Conservation (phyloP, 92 coral and sea anemone species). For the Zoanthus sociatus region DNA sequence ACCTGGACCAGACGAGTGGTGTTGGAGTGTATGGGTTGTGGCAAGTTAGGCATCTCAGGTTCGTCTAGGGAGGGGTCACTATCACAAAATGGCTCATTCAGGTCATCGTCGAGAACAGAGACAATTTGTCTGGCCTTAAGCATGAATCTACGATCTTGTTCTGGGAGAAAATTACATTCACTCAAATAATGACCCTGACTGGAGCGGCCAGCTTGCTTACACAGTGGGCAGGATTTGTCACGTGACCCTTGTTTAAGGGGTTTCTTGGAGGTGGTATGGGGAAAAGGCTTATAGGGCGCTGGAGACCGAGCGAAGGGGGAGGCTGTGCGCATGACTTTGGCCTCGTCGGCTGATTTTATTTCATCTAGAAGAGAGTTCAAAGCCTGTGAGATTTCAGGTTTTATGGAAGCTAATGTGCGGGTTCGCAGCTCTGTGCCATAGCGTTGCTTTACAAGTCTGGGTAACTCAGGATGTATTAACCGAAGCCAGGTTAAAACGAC, state of each 20-base stretch:
- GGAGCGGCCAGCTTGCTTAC: constrained; percentile 28
- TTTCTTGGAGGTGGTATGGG: not conserved
- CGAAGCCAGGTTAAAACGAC: constrained; percentile 44
- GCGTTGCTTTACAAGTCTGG: constrained; percentile 23
- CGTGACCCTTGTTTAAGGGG: not conserved
- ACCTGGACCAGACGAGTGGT: constrained; percentile 25
- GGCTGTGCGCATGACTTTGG: not conserved
- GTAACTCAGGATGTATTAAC: constrained; percentile 19
- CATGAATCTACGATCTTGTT: constrained; percentile 34
- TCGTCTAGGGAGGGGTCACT: not conserved
- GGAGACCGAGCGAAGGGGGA: not conserved
- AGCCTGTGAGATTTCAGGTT: constrained; percentile 1
- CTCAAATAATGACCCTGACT: not conserved
- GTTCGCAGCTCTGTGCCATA: constrained; percentile 36
- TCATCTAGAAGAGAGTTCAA: not conserved
- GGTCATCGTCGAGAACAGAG: constrained; percentile 5
- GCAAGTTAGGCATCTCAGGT: not conserved
- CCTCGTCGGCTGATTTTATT: constrained; percentile 9
- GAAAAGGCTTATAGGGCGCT: not conserved
- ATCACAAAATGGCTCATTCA: not conserved
- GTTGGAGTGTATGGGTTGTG: not conserved
- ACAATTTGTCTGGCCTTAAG: constrained; percentile 22
- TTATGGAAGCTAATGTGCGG: constrained; percentile 37
- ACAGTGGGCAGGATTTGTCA: constrained; percentile 10
- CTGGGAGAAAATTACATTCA: constrained; percentile 27